These are phyloP conservation scores for Philopedon plagiatum DNA, from an alignment of 2,888 invertebrate genomes.

Conservation along the genomic window DNA sequence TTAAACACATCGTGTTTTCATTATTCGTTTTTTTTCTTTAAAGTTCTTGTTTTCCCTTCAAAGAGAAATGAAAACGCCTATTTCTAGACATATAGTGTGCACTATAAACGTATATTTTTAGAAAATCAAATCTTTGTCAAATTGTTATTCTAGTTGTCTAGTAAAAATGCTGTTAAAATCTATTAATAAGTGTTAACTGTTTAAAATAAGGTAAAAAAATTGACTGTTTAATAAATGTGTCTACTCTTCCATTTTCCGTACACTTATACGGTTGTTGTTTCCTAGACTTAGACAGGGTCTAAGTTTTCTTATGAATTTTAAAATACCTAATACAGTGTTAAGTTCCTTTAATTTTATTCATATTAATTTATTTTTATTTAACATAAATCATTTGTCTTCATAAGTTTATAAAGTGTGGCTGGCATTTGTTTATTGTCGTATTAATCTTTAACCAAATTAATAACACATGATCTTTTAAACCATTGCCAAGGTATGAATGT, in stretches of 20 bases:
- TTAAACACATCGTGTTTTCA: no score
- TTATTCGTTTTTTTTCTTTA: not conserved
- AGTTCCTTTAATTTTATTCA: not conserved
- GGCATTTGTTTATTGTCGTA: no score
- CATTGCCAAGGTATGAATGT: no score
- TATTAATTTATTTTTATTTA: no score
- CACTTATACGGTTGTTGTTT: not conserved
- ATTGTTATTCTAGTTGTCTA: slow-evolving; percentile 23
- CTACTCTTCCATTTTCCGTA: not conserved
- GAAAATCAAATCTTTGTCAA: slow-evolving; percentile 20
- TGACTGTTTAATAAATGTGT: not conserved
- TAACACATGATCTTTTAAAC: no score
- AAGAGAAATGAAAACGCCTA: not conserved
- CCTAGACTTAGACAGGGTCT: not conserved
- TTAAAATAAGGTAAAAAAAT: not conserved
- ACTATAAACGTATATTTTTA: slow-evolving; percentile 18
- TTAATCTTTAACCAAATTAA: no score
- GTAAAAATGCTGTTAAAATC: not conserved
- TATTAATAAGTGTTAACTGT: slow-evolving; percentile 8
- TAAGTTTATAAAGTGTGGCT: not conserved
- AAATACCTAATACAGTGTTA: not conserved
- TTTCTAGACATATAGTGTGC: not conserved
- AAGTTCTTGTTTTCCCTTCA: not conserved
- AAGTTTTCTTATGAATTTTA: not conserved
- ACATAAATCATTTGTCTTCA: not conserved